Evolutionary conservation across 2,113 vertebrate genomes (phyloP).

Genomic region (Microtus montanus): DNA sequence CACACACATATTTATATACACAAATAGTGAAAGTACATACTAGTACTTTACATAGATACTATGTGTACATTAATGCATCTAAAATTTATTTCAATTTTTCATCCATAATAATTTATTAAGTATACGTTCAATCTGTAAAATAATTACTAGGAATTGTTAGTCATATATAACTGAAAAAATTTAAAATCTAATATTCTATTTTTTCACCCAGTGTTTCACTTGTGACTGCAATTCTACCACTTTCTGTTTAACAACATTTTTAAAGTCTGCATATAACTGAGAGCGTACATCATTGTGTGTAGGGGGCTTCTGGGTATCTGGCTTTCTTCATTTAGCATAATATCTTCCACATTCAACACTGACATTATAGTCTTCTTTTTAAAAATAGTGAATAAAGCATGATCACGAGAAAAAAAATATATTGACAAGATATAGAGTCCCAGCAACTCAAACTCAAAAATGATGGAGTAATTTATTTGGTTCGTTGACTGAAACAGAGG

Average conservation of each 20-base stretch:
- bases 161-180: not conserved
- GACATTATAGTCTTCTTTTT: not conserved
- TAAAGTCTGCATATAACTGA: not conserved
- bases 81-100: not conserved
- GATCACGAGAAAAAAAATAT: not conserved
- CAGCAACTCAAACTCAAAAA: not conserved
- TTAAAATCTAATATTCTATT: not conserved
- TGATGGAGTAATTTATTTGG: not conserved
- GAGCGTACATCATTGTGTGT: not conserved
- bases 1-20: not conserved
- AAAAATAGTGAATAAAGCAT: not conserved
- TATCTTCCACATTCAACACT: not conserved
- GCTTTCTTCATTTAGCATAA: not conserved
- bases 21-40: not conserved
- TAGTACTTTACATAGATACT: not conserved
- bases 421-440: not conserved
- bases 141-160: not conserved
- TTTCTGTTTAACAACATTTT: not conserved
- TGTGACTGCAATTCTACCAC: not conserved
- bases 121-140: not conserved
- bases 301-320: not conserved
- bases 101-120: not conserved
- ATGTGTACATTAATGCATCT: not conserved
- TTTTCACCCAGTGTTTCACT: not conserved
- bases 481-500: not conserved